Conservation (phyloP, 1,140 invertebrate species). For the Cataglyphis hispanica region DNA sequence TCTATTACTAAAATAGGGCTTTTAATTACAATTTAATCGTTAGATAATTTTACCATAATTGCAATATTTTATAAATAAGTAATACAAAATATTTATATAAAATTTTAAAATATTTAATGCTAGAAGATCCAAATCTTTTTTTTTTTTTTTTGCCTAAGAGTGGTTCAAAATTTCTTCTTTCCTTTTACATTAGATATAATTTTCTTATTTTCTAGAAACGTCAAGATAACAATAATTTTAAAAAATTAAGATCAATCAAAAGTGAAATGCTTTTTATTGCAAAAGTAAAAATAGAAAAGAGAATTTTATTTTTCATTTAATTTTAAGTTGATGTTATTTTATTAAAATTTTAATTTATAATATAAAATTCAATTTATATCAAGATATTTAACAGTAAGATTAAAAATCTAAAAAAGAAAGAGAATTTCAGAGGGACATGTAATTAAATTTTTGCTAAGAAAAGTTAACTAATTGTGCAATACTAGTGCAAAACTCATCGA, state of each 20-base stretch:
- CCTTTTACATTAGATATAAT: too few relatives aligned
- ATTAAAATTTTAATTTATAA: not conserved
- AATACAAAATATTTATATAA: too few relatives aligned
- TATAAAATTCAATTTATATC: too few relatives aligned
- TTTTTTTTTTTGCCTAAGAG: too few relatives aligned
- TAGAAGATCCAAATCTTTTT: too few relatives aligned
- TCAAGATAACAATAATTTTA: too few relatives aligned
- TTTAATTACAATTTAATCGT: not conserved
- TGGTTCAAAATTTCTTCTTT: too few relatives aligned
- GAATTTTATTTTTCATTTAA: not conserved
- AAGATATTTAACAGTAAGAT: conserved; percentile 8
- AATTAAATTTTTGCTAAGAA: not conserved
- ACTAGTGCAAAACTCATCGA: not conserved
- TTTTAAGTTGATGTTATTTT: not conserved
- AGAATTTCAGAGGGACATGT: not conserved
- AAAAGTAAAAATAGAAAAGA: not conserved
- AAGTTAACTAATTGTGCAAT: not conserved
- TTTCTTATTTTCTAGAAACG: too few relatives aligned
- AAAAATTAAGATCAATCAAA: too few relatives aligned
- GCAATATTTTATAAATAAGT: too few relatives aligned
- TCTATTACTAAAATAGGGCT: not conserved
- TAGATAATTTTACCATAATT: too few relatives aligned
- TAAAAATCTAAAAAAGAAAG: not conserved
- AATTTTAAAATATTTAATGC: too few relatives aligned
- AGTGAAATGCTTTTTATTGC: not conserved